Conservation (phyloP, 2,113 vertebrate species). For the Microcebus ravelobensis region DNA sequence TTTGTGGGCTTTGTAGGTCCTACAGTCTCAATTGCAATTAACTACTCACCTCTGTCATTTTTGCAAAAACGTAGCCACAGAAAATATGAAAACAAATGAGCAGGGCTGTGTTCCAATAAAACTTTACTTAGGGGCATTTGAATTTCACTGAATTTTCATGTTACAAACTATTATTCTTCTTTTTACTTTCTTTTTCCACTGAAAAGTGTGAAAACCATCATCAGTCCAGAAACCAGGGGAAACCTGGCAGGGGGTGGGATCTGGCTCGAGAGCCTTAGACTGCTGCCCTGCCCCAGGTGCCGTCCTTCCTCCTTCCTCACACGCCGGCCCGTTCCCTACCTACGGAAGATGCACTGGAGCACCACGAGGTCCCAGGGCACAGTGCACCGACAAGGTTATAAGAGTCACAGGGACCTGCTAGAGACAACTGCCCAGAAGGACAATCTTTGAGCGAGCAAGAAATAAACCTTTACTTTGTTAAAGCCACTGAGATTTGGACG, state of each 20-base stretch:
- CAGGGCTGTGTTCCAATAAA: background rate
- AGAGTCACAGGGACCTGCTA: background rate
- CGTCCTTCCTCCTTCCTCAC: background rate
- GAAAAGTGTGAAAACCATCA: background rate
- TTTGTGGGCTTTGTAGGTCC: background rate
- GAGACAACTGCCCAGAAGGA: background rate
- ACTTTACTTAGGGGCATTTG: background rate
- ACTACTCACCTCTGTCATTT: background rate
- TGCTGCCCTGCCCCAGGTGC: background rate
- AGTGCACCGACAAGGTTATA: background rate
- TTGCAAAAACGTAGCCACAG: background rate
- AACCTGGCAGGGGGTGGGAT: background rate
- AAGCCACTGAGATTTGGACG: background rate
- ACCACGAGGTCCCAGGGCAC: background rate
- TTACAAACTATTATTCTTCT: background rate
- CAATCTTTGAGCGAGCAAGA: background rate
- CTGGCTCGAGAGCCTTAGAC: background rate
- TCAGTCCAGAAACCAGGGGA: background rate
- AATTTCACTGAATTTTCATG: background rate
- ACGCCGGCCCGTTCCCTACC: background rate
- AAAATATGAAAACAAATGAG: background rate
- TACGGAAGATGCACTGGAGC: background rate
- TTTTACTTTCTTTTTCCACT: background rate
- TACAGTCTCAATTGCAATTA: background rate
- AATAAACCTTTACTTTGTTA: background rate